Evolutionary conservation across 2,797 vertebrate species (phyloP), one percentile per base, ranked within the genome.

Genomic region (Margarornis squamiger): DNA sequence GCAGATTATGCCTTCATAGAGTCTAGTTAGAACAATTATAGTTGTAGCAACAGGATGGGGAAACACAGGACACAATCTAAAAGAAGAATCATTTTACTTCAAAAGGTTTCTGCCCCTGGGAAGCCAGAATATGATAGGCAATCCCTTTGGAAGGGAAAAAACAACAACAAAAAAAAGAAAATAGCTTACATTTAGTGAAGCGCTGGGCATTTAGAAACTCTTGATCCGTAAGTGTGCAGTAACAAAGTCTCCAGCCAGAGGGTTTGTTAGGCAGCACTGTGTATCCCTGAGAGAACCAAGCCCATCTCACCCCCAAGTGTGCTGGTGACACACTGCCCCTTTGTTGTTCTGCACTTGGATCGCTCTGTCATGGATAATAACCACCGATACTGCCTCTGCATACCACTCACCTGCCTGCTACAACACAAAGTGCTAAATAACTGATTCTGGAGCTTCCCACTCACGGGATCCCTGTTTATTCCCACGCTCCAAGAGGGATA

Each of bases 331-430:
- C 87, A 52, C 57, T 92, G 94, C 55, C 68, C 45, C 48, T 84
- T 92, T 75, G n/a, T 62, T 95, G 46, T 80, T 75, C 81, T 93
- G 95, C 76, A 88, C 97, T 97, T 97, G 81, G 95, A 84, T 77
- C 94, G 51, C 13, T 32, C 41, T 32, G 81, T 32, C 45, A 70
- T 7, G 12, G 27, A 51, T 82, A 90, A 36, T 20, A 83, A 51
- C 81, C 91, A 75, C 43, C 73, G 72, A 12, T 48, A 52, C 52
- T 51, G 68, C 88, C 90, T 70, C 75, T 13, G 17, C 46, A 52
- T 32, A 49, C 34, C 84, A 59, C 68, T 92, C 18, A 6, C 54
- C 80, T 75, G 55, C 81, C 67, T 61, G 6, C 29, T 54, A 83
- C 6, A 62, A 95, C 95, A 94, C 52, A 88, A 93, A 92, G 81